phyloP scores from a whole-genome alignment of 2,888 invertebrate genomes.

The Lycocerus yunnanus region DNA sequence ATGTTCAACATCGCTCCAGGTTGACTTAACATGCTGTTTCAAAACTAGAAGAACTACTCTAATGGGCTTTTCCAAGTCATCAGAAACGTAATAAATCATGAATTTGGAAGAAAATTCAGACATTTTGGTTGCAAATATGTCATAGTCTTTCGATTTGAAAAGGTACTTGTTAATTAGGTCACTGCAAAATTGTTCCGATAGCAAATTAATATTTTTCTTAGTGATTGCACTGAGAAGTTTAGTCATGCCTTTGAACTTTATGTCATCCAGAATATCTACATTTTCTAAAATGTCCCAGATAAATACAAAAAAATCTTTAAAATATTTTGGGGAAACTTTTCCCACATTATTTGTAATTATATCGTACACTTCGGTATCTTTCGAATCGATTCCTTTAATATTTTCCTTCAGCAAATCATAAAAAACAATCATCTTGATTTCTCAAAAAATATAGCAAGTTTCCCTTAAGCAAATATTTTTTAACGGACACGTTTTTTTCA shows the following conservation, averaged over 20 bases:
- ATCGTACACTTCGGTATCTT: constrained; percentile 5
- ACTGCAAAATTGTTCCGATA: not conserved
- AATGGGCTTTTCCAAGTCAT: not conserved
- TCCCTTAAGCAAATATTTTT: constrained; percentile 8
- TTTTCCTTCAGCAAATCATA: constrained; percentile 10
- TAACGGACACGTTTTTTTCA: constrained; percentile 16
- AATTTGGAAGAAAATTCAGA: not conserved
- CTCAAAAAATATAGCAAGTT: constrained; percentile 11
- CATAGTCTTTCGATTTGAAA: not conserved
- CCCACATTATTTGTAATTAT: not conserved
- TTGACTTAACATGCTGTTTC: not conserved
- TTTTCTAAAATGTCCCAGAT: constrained; percentile 2
- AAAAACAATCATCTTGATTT: constrained; percentile 14
- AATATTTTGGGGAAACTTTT: not conserved
- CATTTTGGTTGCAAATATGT: not conserved
- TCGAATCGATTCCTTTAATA: not conserved
- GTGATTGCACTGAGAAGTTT: not conserved
- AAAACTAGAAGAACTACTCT: not conserved
- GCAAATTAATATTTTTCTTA: not conserved
- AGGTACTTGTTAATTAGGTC: not conserved
- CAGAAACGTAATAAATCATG: not conserved
- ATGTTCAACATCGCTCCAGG: not conserved
- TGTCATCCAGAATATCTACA: not conserved
- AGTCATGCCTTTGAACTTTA: not conserved
- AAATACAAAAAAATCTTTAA: not conserved